Base-by-base conservation (phyloP, 1,140 invertebrate species). In the Bombus affinis region DNA sequence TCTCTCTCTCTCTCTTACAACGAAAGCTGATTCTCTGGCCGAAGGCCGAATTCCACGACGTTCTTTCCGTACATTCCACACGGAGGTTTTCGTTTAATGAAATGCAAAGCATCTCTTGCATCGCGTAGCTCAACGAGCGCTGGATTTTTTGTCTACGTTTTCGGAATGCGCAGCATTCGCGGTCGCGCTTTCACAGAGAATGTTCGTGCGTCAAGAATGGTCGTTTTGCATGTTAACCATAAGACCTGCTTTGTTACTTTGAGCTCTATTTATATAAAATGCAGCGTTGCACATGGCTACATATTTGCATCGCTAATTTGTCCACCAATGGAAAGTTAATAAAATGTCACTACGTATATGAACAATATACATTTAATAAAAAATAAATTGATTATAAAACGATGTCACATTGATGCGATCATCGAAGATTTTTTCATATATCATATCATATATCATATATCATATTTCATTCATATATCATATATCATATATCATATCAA, bases 21-120 rank as follows among this genome's bases (percentile, higher is more conserved):
- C 68, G n/a, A 35, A 72, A 72, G 66, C 15, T 37, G 82, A 72
- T 62, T 71, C 57, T 53, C 15, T 1, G n/a, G 2, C 77, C 47
- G 39, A 80, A 80, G 83, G 68, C 42, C 53, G 77, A 72, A 65
- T 73, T 72, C 83, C 66, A 35, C 70, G 79, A 75, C 59, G 81
- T 82, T 86, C 84, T 74, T 75, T 44, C 57, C 62, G 57, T 44
- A 39, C 79, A 72, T 72, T 80, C 73, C 83, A 42, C 66, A 22
- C 71, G 47, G n/a, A 37, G 78, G 44, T 42, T 59, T 82, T 44
- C n/a, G 66, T 71, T 85, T 74, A 75, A 75, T 70, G 66, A 81
- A 71, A 86, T 86, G 79, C 84, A 82, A 70, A 81, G 79, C 79
- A 75, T 86, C 72, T 62, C 71, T 74, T 32, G 77, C 83, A 57